These are phyloP conservation scores for Sanderia malayensis DNA, from an alignment of 30 jellyfish, hydroid and myxozoan species.

Conservation along the genomic window DNA sequence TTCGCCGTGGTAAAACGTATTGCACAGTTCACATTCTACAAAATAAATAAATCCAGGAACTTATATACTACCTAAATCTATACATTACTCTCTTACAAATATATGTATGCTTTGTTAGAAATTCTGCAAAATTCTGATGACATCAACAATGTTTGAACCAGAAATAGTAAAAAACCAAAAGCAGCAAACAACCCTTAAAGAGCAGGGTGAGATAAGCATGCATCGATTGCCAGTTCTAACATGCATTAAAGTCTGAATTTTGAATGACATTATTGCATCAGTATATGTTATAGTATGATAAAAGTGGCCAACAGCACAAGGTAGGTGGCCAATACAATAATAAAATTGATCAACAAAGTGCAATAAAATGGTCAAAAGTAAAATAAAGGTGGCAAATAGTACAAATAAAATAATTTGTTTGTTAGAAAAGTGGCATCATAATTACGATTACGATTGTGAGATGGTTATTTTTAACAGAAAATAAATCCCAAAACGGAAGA, in stretches of 20 bases:
- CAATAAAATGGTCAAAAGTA: neutral
- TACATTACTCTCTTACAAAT: neutral
- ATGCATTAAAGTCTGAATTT: no score
- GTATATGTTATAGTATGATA: no score
- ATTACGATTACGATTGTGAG: no score
- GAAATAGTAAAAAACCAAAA: neutral
- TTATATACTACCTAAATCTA: neutral
- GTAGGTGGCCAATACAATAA: no score
- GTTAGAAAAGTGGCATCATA: no score
- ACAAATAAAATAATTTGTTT: neutral
- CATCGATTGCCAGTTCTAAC: no score
- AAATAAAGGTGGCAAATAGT: neutral
- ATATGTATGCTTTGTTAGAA: no score
- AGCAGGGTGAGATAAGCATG: neutral
- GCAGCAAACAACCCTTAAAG: neutral
- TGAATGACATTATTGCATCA: no score
- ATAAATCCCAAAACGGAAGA: no score
- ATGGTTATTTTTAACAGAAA: no score
- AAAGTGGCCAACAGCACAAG: no score
- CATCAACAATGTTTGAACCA: neutral
- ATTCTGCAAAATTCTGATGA: neutral
- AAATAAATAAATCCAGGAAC: neutral
- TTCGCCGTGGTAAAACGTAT: conserved; percentile 69
- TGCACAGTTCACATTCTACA: conserved; percentile 74
- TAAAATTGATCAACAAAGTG: neutral